Percentiles rank a stretch among this genome's conserved stretches.
These are phyloP conservation scores for Pangasianodon gigas DNA, from an alignment of 2,113 vertebrate genomes.

Conservation along the genomic window DNA sequence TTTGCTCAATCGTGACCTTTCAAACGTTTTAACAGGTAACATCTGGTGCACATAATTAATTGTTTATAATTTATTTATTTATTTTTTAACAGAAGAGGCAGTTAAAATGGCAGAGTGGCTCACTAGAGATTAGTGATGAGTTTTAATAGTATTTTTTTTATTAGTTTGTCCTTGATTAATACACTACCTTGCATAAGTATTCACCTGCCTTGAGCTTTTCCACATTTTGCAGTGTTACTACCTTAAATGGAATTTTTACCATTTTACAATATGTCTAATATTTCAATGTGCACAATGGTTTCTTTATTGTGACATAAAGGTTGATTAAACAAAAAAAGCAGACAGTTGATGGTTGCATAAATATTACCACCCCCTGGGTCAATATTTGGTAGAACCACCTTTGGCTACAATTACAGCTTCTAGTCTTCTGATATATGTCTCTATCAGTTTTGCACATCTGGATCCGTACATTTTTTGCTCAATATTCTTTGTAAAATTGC, in stretches of 20 bases:
- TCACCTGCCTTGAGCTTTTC: background rate
- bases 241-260: background rate
- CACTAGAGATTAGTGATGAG: background rate
- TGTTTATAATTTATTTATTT: background rate
- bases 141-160: background rate
- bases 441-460: background rate
- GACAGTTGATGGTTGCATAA: background rate
- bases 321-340: background rate
- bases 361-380: background rate
- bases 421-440: background rate
- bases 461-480: background rate
- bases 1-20: background rate
- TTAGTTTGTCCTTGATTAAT: background rate
- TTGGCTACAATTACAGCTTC: background rate
- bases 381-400: background rate
- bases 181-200: background rate
- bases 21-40: background rate
- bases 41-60: background rate
- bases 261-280: background rate
- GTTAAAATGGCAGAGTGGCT: background rate
- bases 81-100: background rate
- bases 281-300: background rate
- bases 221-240: no score
- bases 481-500: background rate
- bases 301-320: background rate